Percentiles rank a stretch among this genome's conserved stretches.
phyloP scores from a whole-genome alignment of 1,140 invertebrate genomes.

The Ceratina australensis region DNA sequence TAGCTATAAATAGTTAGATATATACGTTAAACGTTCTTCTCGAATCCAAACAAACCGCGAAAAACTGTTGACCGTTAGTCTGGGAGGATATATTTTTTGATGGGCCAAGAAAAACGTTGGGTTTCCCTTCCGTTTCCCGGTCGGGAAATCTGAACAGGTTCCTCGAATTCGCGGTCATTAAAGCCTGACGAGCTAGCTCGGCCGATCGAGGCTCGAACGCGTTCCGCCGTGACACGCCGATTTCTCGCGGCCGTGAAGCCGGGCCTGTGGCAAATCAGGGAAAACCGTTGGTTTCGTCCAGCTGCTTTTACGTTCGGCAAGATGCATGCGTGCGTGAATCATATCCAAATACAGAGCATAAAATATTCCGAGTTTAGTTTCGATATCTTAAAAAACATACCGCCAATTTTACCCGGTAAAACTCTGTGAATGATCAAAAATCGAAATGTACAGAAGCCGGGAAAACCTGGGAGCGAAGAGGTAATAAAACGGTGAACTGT shows the following conservation, averaged over 20 bases:
- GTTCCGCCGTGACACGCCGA: slow-evolving; percentile 5
- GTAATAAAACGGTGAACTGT: background rate
- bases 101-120: background rate
- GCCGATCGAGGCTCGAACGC: background rate
- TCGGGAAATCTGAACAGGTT: background rate
- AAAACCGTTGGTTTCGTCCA: slow-evolving; percentile 4
- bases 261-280: background rate
- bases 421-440: too few relatives aligned
- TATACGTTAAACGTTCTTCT: background rate
- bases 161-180: background rate
- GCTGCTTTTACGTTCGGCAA: slow-evolving; percentile 10
- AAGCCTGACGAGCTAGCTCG: background rate
- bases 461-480: background rate
- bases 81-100: background rate
- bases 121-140: background rate
- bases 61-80: background rate
- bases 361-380: too few relatives aligned
- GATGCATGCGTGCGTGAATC: slow-evolving; percentile 5
- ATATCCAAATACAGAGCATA: background rate
- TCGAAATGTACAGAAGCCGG: too few relatives aligned
- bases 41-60: background rate
- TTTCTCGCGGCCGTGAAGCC: slow-evolving; percentile 16
- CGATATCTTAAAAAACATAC: too few relatives aligned
- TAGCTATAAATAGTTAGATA: background rate
- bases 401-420: too few relatives aligned